A percentile compares a stretch with the other conserved stretches of the same genome.
These are phyloP conservation scores for Chymomyza fuscimana DNA, from an alignment of 2,888 invertebrate species.

Conservation along the genomic window DNA sequence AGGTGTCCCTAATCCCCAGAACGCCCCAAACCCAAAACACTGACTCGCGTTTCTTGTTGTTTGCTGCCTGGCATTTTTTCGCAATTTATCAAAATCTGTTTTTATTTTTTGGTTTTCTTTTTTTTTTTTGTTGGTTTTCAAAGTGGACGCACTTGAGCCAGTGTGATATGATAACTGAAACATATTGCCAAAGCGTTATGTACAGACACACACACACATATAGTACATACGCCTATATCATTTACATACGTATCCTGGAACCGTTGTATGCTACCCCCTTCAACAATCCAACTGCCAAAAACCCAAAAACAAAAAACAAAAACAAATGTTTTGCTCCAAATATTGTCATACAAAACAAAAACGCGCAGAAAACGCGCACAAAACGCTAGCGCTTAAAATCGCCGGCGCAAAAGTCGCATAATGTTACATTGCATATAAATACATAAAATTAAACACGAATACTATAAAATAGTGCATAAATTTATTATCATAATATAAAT, in stretches of 20 bases:
- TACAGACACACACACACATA: constrained; percentile 22
- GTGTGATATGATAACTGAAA: constrained; percentile 14
- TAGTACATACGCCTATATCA: constrained; percentile 52
- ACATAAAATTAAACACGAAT: constrained; percentile 60
- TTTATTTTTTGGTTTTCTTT: not conserved
- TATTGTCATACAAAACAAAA: constrained; percentile 20
- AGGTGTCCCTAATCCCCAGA: constrained; percentile 47
- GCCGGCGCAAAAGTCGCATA: constrained; percentile 47
- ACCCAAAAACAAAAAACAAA: constrained; percentile 11
- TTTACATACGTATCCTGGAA: constrained; percentile 62
- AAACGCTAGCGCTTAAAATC: constrained; percentile 15
- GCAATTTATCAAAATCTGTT: not conserved
- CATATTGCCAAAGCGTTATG: constrained; percentile 53
- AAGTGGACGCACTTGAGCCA: constrained; percentile 1
- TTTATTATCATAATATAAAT: constrained; percentile 55
- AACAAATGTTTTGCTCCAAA: constrained; percentile 15
- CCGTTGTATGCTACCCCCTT: constrained; percentile 34
- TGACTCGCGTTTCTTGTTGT: constrained; percentile 37
- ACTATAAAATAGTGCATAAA: constrained; percentile 76
- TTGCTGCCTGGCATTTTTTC: constrained; percentile 3
- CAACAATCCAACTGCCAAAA: constrained; percentile 12
- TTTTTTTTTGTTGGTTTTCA: not conserved
- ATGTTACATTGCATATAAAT: constrained; percentile 67
- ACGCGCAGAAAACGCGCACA: not conserved
- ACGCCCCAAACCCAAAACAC: constrained; percentile 28